These are phyloP conservation scores for Sebastes trivittatus DNA, from an alignment of 2,797 vertebrate genomes.

Conservation along the genomic window DNA sequence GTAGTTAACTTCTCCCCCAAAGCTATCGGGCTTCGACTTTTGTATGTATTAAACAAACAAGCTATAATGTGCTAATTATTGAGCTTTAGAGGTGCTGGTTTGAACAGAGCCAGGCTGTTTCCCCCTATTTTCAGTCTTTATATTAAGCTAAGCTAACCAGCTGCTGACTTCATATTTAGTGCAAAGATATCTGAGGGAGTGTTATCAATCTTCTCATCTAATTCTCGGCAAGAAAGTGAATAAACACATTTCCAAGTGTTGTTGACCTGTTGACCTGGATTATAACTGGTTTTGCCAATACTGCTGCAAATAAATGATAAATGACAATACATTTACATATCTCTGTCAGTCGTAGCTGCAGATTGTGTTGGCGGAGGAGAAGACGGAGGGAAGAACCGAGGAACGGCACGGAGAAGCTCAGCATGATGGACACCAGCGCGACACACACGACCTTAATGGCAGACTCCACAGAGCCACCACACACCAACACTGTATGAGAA, in stretches of 20 bases:
- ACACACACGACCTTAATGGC: background rate
- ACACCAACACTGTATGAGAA: constrained; percentile 67
- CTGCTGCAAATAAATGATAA: background rate
- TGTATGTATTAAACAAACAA: background rate
- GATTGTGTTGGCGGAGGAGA: constrained; percentile 52
- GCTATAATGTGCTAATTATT: background rate
- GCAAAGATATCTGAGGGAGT: background rate
- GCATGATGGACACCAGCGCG: constrained; percentile 61
- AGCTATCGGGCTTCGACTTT: background rate
- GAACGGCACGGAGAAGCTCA: constrained; percentile 74
- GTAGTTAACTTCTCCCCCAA: background rate
- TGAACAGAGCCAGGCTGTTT: too few species aligned
- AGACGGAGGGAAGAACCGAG: constrained; percentile 64
- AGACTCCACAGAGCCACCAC: constrained; percentile 44
- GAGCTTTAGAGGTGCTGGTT: too few species aligned
- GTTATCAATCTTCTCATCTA: background rate
- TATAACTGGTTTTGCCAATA: background rate
- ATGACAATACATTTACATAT: background rate
- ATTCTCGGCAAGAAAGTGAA: background rate
- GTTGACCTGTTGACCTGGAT: background rate
- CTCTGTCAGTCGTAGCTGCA: constrained; percentile 66
- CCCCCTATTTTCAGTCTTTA: too few species aligned
- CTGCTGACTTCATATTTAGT: background rate
- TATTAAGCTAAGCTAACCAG: too few species aligned
- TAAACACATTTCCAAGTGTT: background rate